Conservation (phyloP, 2,113 vertebrate species). For the Myrmecobius fasciatus region DNA sequence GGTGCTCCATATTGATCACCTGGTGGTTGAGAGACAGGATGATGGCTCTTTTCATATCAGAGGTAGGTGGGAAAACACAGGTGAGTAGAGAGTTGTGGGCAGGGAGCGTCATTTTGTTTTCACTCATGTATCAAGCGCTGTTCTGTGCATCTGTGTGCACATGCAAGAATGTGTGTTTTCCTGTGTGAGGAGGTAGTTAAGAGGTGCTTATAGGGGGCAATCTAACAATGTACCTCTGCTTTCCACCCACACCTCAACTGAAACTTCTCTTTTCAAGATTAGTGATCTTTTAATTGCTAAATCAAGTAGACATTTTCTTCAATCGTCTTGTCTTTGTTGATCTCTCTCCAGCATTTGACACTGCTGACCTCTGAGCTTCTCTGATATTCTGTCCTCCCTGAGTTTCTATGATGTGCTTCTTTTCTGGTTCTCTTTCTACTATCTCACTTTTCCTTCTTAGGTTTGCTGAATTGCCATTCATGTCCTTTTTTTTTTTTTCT, state of each 20-base stretch:
- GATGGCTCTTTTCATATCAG: constrained; percentile 95
- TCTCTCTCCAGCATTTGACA: background rate
- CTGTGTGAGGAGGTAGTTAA: background rate
- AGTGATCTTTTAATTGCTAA: background rate
- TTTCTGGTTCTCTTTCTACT: background rate
- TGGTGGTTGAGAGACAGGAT: constrained; percentile 92
- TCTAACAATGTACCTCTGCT: background rate
- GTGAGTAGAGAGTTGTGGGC: background rate
- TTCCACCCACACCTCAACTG: background rate
- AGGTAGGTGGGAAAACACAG: constrained; percentile 83
- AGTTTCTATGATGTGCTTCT: background rate
- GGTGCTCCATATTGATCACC: constrained; percentile 90
- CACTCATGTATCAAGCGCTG: background rate
- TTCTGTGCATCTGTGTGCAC: background rate
- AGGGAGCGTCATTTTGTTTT: background rate
- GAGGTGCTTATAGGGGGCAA: background rate
- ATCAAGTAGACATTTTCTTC: background rate
- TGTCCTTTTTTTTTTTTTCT: background rate
- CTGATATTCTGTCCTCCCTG: background rate
- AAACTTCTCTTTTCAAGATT: background rate
- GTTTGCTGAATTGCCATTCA: background rate
- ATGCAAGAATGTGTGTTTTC: no score
- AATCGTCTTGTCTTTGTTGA: background rate
- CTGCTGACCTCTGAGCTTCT: background rate
- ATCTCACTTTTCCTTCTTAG: background rate